phyloP scores from a whole-genome alignment of 2,113 vertebrate genomes.

The Mesitornis unicolor region DNA sequence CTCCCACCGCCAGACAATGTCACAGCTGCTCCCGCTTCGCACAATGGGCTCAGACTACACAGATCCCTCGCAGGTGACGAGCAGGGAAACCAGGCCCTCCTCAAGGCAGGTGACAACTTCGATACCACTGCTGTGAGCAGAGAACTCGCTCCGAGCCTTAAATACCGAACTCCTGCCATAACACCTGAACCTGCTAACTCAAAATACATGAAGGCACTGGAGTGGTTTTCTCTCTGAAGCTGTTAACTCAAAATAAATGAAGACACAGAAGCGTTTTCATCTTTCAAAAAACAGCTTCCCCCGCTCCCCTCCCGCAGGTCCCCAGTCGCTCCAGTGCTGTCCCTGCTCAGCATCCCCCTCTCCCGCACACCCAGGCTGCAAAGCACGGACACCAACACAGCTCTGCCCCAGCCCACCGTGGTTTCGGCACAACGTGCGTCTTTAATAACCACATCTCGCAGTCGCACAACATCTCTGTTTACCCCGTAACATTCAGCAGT shows the following conservation, averaged over 20 bases:
- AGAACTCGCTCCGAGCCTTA: neutral
- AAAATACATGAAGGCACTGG: neutral
- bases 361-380: neutral
- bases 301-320: neutral
- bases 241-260: too few relatives aligned
- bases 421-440: accelerated
- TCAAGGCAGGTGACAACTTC: neutral
- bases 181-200: neutral
- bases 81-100: neutral
- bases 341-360: neutral
- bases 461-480: constrained; percentile 43
- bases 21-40: neutral
- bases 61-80: neutral
- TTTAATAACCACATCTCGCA: neutral
- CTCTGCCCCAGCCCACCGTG: neutral
- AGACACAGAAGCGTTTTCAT: too few relatives aligned
- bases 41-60: neutral
- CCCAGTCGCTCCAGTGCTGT: accelerated
- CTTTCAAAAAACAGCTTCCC: too few relatives aligned
- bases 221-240: accelerated
- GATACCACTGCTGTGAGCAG: neutral
- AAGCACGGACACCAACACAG: too few relatives aligned
- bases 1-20: neutral
- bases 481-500: neutral
- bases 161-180: neutral